Base-by-base conservation (phyloP, 2,113 vertebrate genomes). In the Procavia capensis region DNA sequence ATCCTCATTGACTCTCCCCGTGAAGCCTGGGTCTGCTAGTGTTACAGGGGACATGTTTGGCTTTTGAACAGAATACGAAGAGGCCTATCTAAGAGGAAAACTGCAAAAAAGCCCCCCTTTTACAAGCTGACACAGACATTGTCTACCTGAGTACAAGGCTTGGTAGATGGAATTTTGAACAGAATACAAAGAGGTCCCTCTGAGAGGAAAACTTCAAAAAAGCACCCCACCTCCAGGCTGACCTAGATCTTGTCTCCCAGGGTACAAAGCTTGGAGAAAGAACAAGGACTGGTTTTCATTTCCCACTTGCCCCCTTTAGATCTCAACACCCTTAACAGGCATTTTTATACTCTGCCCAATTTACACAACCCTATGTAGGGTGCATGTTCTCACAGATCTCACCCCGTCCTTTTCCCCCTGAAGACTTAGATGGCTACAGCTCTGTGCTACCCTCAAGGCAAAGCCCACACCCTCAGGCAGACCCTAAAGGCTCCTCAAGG, bases 1-100 rank as follows among this genome's bases (percentile, higher is more conserved):
- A 31, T 27, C 24, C 17, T 36, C 27, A 24, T n/a, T 59, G 57
- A 20, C 31, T 50, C 45, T 47, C 20, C 74, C 22, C 9, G 63
- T 50, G 39, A 22, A 84, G 45, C 34, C 70, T 10, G 16, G 47
- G 54, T 70, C 80, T 95, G 76, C 41, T 57, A 59, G 41, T 41
- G 74, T 63, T 9, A 24, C 36, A 10, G n/a, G 64, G 6, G 24
- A 47, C 54, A 75, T n/a, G 29, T 59, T 78, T 34, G 47, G 5
- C 36, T 47, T 96, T 68, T 36, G 74, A 78, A 47, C n/a, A 61
- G 91, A 92, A 94, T 36, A 87, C 59, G 93, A 36, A 91, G 57
- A 50, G 16, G 11, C 14, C 22, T 24, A 2, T 90, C 70, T 20
- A 70, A 34, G 36, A 45, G 50, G n/a, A 47, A 41, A n/a, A 57